Conservation (phyloP, 1,140 invertebrate genomes). For the Ctenoplectra terminalis region DNA sequence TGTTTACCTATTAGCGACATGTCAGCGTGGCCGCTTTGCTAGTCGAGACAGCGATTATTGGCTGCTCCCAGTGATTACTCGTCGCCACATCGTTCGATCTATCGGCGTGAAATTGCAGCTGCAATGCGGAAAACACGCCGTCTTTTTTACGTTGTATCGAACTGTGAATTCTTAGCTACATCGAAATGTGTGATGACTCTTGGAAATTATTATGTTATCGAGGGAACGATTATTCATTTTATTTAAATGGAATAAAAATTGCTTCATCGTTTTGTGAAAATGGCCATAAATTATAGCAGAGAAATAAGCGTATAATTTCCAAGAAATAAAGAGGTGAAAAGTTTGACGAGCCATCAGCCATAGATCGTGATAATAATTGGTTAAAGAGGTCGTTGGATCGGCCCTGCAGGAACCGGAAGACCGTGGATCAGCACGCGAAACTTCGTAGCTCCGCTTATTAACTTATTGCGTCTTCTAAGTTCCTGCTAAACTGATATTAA, state of each 20-base stretch:
- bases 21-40: slow-evolving; percentile 22
- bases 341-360: background rate
- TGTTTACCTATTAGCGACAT: slow-evolving; percentile 65
- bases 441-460: slow-evolving; percentile 63
- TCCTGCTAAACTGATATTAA: slow-evolving; percentile 70
- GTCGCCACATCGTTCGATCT: background rate
- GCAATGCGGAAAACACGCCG: too few species aligned
- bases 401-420: slow-evolving; percentile 33
- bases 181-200: background rate
- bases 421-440: slow-evolving; percentile 51
- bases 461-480: slow-evolving; percentile 69
- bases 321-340: background rate
- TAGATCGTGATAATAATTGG: slow-evolving; percentile 36
- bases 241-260: too few species aligned
- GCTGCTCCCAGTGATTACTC: slow-evolving; percentile 15
- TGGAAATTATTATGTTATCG: too few species aligned
- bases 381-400: slow-evolving; percentile 27
- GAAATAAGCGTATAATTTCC: background rate
- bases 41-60: slow-evolving; percentile 14
- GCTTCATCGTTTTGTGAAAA: too few species aligned
- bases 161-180: background rate
- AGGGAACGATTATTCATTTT: too few species aligned
- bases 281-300: too few species aligned
- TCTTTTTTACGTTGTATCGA: background rate
- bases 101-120: background rate